Conservation (phyloP, 2,888 invertebrate species). For the Drosophila bunnanda region DNA sequence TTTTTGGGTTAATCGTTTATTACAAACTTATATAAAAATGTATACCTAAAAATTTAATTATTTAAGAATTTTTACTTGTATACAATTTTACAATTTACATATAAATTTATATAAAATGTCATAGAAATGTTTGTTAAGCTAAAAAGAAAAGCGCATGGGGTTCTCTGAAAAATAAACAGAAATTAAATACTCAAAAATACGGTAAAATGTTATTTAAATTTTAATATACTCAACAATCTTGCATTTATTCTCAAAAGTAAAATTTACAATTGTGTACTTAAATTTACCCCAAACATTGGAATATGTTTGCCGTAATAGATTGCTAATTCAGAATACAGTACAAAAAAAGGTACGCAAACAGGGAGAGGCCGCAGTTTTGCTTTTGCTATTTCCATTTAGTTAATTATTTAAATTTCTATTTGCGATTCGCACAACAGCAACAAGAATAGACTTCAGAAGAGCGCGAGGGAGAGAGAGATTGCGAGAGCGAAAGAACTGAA, state of each 20-base stretch:
- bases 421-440: constrained; percentile 32
- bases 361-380: constrained; percentile 12
- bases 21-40: no score
- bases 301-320: neutral
- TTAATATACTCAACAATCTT: no score
- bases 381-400: constrained; percentile 57
- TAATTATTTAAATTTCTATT: constrained; percentile 62
- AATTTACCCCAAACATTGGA: neutral
- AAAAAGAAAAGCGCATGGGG: no score
- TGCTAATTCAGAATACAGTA: neutral
- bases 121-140: no score
- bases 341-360: neutral
- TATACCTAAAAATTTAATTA: no score
- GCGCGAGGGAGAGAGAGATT: neutral
- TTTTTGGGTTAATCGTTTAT: no score
- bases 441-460: constrained; percentile 20
- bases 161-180: no score
- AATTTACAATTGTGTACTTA: no score
- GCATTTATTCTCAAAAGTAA: no score
- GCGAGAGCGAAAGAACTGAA: neutral
- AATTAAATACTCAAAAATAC: neutral
- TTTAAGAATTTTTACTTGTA: no score
- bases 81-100: no score
- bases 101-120: no score
- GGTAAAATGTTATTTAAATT: neutral